Evolutionary conservation across 2,888 invertebrate genomes (phyloP).

Genomic region (Nysson spinosus): DNA sequence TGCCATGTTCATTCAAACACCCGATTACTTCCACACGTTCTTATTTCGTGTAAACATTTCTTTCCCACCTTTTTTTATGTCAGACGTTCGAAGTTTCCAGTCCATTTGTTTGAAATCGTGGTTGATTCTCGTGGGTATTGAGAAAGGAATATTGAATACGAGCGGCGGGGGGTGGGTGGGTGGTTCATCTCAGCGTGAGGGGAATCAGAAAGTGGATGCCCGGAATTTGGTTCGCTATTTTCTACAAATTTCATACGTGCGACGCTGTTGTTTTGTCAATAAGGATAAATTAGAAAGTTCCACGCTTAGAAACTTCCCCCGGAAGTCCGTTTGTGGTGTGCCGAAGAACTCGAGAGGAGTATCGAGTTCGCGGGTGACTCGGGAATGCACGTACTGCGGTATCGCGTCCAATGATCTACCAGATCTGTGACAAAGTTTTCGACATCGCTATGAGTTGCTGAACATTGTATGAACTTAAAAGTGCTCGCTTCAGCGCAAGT

Average conservation of each 20-base stretch:
- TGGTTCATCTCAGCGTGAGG: neutral
- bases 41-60: neutral
- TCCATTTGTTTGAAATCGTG: constrained; percentile 3
- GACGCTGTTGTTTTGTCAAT: neutral
- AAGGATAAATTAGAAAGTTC: constrained; percentile 7
- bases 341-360: too few species aligned
- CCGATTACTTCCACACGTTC: too few species aligned
- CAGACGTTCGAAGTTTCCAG: constrained; percentile 24
- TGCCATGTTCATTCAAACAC: too few species aligned
- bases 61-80: neutral
- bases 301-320: neutral
- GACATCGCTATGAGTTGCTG: too few species aligned
- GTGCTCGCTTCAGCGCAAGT: too few species aligned
- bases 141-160: constrained; percentile 35
- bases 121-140: constrained; percentile 22
- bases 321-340: too few species aligned
- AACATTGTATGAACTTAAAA: too few species aligned
- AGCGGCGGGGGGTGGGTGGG: constrained; percentile 6
- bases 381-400: too few species aligned
- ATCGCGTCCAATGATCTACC: too few species aligned
- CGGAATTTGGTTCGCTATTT: neutral
- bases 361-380: too few species aligned
- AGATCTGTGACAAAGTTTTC: too few species aligned
- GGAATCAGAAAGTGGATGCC: neutral
- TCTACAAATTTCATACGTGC: neutral